These are phyloP conservation scores for Notothenia coriiceps DNA, from an alignment of 2,113 vertebrate species.

Conservation along the genomic window DNA sequence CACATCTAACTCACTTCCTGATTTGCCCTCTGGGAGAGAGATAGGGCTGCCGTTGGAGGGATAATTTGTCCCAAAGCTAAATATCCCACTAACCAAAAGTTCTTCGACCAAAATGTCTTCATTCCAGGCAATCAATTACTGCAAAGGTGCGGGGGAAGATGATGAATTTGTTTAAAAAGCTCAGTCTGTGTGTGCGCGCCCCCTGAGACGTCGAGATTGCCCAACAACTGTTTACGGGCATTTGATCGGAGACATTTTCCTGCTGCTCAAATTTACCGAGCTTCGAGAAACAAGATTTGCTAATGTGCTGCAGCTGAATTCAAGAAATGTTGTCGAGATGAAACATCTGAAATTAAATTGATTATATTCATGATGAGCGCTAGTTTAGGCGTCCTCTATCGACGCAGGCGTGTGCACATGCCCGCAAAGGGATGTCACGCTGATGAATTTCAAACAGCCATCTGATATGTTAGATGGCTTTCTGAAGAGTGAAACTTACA, in stretches of 20 bases:
- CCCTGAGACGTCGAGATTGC: slow-evolving; percentile 47
- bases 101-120: slow-evolving; percentile 76
- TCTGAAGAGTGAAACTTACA: slow-evolving; percentile 16
- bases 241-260: slow-evolving; percentile 61
- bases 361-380: slow-evolving; percentile 29
- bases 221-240: slow-evolving; percentile 60
- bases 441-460: slow-evolving; percentile 33
- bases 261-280: slow-evolving; percentile 57
- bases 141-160: slow-evolving; percentile 73
- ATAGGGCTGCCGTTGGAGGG: slow-evolving; percentile 59
- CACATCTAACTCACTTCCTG: slow-evolving; percentile 80
- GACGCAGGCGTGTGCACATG: background rate
- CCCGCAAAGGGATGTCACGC: slow-evolving; percentile 11
- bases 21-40: slow-evolving; percentile 76
- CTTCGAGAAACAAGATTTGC: slow-evolving; percentile 64
- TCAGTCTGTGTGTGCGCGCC: slow-evolving; percentile 12
- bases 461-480: slow-evolving; percentile 4
- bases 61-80: slow-evolving; percentile 79
- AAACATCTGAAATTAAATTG: slow-evolving; percentile 58
- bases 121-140: slow-evolving; percentile 77
- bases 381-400: background rate
- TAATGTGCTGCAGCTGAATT: slow-evolving; percentile 40
- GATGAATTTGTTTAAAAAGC: slow-evolving; percentile 74
- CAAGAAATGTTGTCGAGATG: slow-evolving; percentile 33
- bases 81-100: slow-evolving; percentile 72